Percentiles rank a stretch among this genome's conserved stretches.
Conservation (phyloP, 2,113 vertebrate genomes). For the Malurus elegans region DNA sequence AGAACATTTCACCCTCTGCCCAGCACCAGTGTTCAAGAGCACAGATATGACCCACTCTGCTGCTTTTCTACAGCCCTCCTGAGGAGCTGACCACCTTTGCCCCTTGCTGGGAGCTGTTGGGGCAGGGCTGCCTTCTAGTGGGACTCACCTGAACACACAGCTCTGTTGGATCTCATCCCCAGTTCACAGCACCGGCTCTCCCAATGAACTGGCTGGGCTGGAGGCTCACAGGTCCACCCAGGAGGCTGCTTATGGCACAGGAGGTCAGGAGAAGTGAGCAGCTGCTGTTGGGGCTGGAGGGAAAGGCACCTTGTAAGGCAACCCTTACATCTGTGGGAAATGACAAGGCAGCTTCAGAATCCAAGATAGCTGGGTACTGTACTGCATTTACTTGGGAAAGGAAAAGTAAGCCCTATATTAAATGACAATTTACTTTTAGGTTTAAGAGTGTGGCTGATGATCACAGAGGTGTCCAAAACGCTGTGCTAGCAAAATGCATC, state of each 20-base stretch:
- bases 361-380: not conserved
- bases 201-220: not conserved
- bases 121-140: not conserved
- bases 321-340: not conserved
- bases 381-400: not conserved
- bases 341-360: not conserved
- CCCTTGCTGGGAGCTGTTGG: not conserved
- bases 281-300: not conserved
- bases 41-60: not conserved
- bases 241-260: not conserved
- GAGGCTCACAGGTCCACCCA: not conserved
- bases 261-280: not conserved
- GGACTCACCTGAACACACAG: not conserved
- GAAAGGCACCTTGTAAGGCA: not conserved
- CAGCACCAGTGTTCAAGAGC: not conserved
- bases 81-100: not conserved
- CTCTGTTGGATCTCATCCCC: not conserved
- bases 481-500: slow-evolving; percentile 7
- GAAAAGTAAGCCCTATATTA: not conserved
- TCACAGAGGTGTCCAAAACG: not conserved
- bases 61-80: not conserved
- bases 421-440: not conserved
- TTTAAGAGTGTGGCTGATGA: not conserved
- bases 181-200: not conserved
- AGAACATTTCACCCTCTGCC: not conserved